phyloP scores from a whole-genome alignment of 1,140 invertebrate genomes.

The Diabrotica virgifera region DNA sequence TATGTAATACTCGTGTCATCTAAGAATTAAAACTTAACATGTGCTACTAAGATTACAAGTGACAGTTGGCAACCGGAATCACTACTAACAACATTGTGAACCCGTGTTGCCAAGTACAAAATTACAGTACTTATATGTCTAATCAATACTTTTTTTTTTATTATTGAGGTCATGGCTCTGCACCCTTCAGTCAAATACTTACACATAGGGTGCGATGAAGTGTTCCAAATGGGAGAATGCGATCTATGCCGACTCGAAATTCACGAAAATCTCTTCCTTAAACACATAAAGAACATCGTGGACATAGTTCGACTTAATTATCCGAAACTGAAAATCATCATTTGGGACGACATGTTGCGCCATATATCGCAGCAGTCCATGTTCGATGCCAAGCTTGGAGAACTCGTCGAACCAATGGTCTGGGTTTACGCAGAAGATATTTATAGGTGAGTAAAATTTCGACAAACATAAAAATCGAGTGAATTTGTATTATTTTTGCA shows the following conservation, averaged over 20 bases:
- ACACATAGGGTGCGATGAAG: constrained; percentile 81
- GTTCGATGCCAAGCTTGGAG: constrained; percentile 66
- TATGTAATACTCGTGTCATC: too few species aligned
- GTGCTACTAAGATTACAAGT: too few species aligned
- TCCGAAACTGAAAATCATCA: constrained; percentile 63
- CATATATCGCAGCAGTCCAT: constrained; percentile 65
- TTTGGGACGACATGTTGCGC: constrained; percentile 96
- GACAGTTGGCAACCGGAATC: too few species aligned
- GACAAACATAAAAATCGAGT: too few species aligned
- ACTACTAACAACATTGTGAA: too few species aligned
- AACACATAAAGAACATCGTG: constrained; percentile 65
- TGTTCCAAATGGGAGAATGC: constrained; percentile 81
- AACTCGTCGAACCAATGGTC: constrained; percentile 82
- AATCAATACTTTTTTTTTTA: too few species aligned
- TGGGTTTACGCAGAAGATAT: constrained; percentile 73
- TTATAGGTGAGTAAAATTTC: constrained; percentile 41
- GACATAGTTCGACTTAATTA: constrained; percentile 62
- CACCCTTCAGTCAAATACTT: constrained; percentile 49
- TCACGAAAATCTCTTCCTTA: constrained; percentile 63
- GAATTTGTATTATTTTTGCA: too few species aligned
- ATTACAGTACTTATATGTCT: too few species aligned
- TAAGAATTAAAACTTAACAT: too few species aligned
- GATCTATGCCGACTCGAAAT: constrained; percentile 58
- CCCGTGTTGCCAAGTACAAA: too few species aligned
- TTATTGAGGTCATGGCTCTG: constrained; percentile 61